Evolutionary conservation across 2,113 vertebrate species (phyloP), one percentile per base, ranked within the genome.

Genomic region (Henicopernis longicauda): DNA sequence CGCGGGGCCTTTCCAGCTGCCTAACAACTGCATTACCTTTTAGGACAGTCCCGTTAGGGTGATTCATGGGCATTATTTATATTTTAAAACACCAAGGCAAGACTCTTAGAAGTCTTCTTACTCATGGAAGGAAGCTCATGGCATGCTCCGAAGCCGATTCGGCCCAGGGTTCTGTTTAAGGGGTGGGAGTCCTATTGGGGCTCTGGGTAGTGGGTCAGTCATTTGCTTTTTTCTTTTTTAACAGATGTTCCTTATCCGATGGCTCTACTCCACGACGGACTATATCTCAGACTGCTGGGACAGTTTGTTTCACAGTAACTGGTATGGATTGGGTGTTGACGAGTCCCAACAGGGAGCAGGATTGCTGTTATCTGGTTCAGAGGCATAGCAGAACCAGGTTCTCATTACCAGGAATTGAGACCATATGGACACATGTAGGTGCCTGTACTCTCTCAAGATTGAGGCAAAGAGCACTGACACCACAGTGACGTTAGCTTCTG

Each of bases 211-310:
- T 1, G 1, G 8, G 7, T 77, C 57, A 84, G 16, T 95, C 20
- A 74, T 7, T 71, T n/a, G 3, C 4, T 1, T 63, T 54, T 15
- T 49, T 58, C 25, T 72, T 55, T 69, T 44, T 3, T 1, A 21
- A 54, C 76, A 99, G 99, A 97, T 99, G 76, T 99, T 99, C 97
- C 96, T 99, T n/a, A 98, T 99, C 70, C 98, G 99, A 89, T 99
- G 99, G 99, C 91, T 99, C 93, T 98, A 99, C 89, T 98, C 98
- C 13, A 97, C 96, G 0, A 97, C 97, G 50, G 98, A 99, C 90
- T 99, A 99, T 82, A 79, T 99, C 86, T 98, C 98, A 2, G 99
- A 99, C 97, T 98, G 98, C 95, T 98, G 99, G 93, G 99, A 99
- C 74, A 98, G 98, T 96, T 92, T 99, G 73, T 98, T 99, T 58